Conservation (phyloP, 2,797 vertebrate species). For the Syngnathus rostellatus region DNA sequence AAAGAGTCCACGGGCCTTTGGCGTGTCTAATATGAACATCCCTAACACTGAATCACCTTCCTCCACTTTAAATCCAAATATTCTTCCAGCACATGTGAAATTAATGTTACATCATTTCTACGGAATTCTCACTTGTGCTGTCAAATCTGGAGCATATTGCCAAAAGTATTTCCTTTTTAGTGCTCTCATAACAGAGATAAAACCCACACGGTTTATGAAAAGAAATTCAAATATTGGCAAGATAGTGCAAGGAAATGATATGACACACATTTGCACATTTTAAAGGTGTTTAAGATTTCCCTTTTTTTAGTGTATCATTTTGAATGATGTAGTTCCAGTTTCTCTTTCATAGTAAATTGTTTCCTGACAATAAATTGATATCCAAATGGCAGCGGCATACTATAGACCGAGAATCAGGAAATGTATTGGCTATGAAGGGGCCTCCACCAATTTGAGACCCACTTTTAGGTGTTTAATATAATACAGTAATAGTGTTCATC, state of each 20-base stretch:
- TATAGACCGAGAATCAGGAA: constrained; percentile 44
- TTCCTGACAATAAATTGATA: constrained; percentile 57
- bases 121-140: constrained; percentile 61
- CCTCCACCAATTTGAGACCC: constrained; percentile 42
- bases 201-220: constrained; percentile 24
- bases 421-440: constrained; percentile 47
- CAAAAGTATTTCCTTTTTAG: constrained; percentile 54
- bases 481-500: constrained; percentile 63
- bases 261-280: constrained; percentile 29
- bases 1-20: constrained; percentile 37
- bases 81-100: constrained; percentile 67
- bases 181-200: constrained; percentile 41
- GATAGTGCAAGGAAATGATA: constrained; percentile 23
- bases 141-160: constrained; percentile 65
- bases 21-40: constrained; percentile 50
- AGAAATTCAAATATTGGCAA: constrained; percentile 13
- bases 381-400: constrained; percentile 50
- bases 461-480: constrained; percentile 74
- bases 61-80: constrained; percentile 39
- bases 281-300: constrained; percentile 24
- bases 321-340: constrained; percentile 27
- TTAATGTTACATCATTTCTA: constrained; percentile 67
- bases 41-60: constrained; percentile 34
- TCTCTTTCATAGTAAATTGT: constrained; percentile 32
- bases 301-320: constrained; percentile 25